Percentiles rank a stretch among this genome's conserved stretches.
Conservation (phyloP, 2,888 invertebrate genomes). For the Lamproptera curius region DNA sequence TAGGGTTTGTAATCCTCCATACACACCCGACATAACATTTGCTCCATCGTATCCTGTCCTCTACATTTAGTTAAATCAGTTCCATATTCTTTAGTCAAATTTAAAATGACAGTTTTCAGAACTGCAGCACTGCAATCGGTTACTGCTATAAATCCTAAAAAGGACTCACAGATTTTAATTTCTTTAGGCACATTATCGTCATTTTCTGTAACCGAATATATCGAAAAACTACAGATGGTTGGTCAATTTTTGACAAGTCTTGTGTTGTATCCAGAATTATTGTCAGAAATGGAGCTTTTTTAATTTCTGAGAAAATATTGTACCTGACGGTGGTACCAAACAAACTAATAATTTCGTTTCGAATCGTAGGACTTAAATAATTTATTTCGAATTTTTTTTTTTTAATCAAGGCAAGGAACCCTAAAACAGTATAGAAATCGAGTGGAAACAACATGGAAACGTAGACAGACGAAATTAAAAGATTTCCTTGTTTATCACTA, state of each 20-base stretch:
- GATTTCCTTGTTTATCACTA: too few species aligned
- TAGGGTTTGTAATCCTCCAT: not conserved
- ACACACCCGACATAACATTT: not conserved
- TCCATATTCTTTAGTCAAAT: constrained; percentile 24
- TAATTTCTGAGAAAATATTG: constrained; percentile 23
- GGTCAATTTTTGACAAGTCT: constrained; percentile 25
- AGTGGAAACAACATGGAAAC: not conserved
- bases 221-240: constrained; percentile 27
- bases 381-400: too few species aligned
- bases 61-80: constrained; percentile 10
- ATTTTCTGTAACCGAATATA: constrained; percentile 26
- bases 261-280: constrained; percentile 25
- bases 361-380: constrained; percentile 20
- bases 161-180: constrained; percentile 22
- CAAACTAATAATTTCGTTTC: constrained; percentile 21
- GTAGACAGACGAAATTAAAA: too few species aligned
- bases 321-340: constrained; percentile 15
- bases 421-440: too few species aligned
- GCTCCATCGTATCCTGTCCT: not conserved
- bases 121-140: not conserved
- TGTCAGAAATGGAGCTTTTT: constrained; percentile 23
- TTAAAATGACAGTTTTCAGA: not conserved
- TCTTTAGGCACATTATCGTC: constrained; percentile 26
- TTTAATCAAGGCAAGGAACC: too few species aligned
- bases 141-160: not conserved